phyloP scores from a whole-genome alignment of 2,888 invertebrate genomes.

The Papilio elwesi region DNA sequence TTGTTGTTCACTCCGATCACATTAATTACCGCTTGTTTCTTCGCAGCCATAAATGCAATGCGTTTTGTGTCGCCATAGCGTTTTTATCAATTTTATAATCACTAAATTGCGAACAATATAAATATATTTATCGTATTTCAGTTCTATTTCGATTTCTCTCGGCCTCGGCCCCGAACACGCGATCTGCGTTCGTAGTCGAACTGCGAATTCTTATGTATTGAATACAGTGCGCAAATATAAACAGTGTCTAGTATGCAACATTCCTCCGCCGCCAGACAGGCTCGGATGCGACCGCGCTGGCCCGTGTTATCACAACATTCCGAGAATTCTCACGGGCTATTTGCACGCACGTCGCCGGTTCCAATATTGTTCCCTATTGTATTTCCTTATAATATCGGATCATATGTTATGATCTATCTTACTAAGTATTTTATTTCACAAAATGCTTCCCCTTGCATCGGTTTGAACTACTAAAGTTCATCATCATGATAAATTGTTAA shows the following conservation, averaged over 20 bases:
- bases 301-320: conserved; percentile 68
- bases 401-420: conserved; percentile 22
- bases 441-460: not conserved
- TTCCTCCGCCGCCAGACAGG: conserved; percentile 6
- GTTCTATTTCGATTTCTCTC: conserved; percentile 68
- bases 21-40: conserved; percentile 28
- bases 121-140: conserved; percentile 15
- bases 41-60: conserved; percentile 17
- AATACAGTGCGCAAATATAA: conserved; percentile 28
- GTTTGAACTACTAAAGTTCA: too few relatives aligned
- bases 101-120: not conserved
- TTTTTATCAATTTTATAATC: conserved; percentile 17
- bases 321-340: conserved; percentile 62
- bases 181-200: conserved; percentile 58
- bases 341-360: conserved; percentile 30
- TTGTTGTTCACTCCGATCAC: conserved; percentile 38
- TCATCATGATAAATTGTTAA: too few relatives aligned
- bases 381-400: conserved; percentile 29
- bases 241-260: conserved; percentile 39
- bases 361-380: conserved; percentile 11
- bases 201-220: conserved; percentile 42
- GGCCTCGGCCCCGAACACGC: conserved; percentile 73
- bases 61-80: conserved; percentile 5
- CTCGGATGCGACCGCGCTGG: conserved; percentile 29
- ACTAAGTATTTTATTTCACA: conserved; percentile 15